These are phyloP conservation scores for Macrosiphum euphorbiae DNA, from an alignment of 2,888 invertebrate genomes.

Conservation along the genomic window DNA sequence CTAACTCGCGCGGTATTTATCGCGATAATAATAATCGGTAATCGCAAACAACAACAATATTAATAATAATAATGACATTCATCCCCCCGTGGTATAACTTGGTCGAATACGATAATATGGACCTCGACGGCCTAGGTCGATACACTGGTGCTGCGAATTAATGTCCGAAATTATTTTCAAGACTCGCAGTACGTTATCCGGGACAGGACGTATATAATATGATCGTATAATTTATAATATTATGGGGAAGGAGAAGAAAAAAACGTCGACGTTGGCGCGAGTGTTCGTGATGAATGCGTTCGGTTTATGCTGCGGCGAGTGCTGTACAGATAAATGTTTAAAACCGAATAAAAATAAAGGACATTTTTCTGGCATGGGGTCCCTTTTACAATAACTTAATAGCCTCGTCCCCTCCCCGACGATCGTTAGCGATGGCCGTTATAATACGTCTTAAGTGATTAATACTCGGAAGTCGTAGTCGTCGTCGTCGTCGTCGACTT, in stretches of 20 bases:
- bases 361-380: constrained; percentile 49
- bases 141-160: not conserved
- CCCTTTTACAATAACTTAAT: constrained; percentile 50
- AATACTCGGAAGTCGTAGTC: constrained; percentile 56
- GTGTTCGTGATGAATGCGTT: constrained; percentile 7
- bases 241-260: not conserved
- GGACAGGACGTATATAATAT: not conserved
- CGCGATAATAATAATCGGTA: not conserved
- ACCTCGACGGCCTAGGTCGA: not conserved
- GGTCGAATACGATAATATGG: not conserved
- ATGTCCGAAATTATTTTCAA: not conserved
- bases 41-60: not conserved
- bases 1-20: not conserved
- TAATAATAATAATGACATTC: not conserved
- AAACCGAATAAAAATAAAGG: not conserved
- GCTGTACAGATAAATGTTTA: constrained; percentile 32
- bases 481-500: constrained; percentile 13
- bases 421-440: constrained; percentile 40
- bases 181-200: not conserved
- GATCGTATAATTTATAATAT: not conserved
- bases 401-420: constrained; percentile 38
- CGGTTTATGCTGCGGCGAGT: not conserved
- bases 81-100: not conserved
- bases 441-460: constrained; percentile 40
- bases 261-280: not conserved